Evolutionary conservation across 2,113 vertebrate species (phyloP), one percentile per base, ranked within the genome.

Genomic region (Prietella phreatophila): DNA sequence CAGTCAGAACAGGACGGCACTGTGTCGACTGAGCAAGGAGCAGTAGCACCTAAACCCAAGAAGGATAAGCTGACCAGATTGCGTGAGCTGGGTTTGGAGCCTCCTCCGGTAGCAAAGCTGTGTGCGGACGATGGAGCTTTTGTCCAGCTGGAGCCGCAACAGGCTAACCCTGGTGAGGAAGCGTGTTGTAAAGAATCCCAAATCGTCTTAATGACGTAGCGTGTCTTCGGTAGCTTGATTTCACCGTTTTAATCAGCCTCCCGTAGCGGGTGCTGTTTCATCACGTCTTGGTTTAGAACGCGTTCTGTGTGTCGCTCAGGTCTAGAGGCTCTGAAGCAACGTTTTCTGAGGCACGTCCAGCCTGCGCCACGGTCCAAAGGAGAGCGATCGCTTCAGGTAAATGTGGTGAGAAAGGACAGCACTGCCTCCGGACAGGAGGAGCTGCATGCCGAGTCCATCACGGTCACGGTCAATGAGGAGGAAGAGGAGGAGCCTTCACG

Each of bases 271-370:
- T 73, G 5, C 14, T 2, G 22, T 14, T 25, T 47, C 5, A 27
- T 47, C 69, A 36, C 1, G 33, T 71, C 39, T 71, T 3, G n/a
- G n/a, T 30, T 17, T 30, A 22, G 1, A 85, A 14, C 56, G 10
- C 60, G 15, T 76, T 15, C 81, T 87, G 25, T 88, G 69, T 81
- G 30, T 82, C 4, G 2, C 86, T 80, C 91, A 99, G 98, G 96
- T 50, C 86, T 99, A 42, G 96, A 97, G 95, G 97, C 96, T 58
- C 89, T 99, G 91, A 99, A 97, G 90, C 93, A 96, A 63, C 97
- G 98, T 36, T 99, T 98, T 93, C 93, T 97, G 81, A 97, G 96
- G 73, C 98, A 99, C 14, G 84, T 94, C 10, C 92, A 96, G 22
- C 91, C 92, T 0, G 92, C 93, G 0, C 71, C 82, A 0, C 95